Evolutionary conservation across 2,888 invertebrate species (phyloP).

Genomic region (Zygaena filipendulae): DNA sequence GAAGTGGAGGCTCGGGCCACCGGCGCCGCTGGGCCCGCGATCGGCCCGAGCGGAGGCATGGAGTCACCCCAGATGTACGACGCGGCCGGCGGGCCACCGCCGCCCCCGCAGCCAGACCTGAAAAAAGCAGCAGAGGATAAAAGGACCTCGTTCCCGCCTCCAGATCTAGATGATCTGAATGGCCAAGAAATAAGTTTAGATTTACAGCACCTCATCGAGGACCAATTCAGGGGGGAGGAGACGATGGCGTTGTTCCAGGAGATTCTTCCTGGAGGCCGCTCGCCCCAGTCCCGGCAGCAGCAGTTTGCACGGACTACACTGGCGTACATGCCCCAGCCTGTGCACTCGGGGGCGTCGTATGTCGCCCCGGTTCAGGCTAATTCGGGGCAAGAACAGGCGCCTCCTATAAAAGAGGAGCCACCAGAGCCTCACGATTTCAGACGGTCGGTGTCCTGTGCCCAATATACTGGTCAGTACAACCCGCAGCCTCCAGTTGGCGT

Average conservation of each 20-base stretch:
- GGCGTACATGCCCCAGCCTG: conserved; percentile 93
- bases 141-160: conserved; percentile 79
- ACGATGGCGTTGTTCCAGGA: conserved; percentile 83
- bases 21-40: conserved; percentile 55
- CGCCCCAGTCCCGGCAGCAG: conserved; percentile 43
- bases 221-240: conserved; percentile 86
- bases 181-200: conserved; percentile 94
- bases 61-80: conserved; percentile 92
- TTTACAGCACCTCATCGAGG: conserved; percentile 91
- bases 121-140: conserved; percentile 72
- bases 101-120: conserved; percentile 71
- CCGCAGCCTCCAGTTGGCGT: conserved; percentile 53
- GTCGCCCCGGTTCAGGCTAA: conserved; percentile 64
- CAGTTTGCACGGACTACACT: conserved; percentile 76
- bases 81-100: conserved; percentile 71
- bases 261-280: conserved; percentile 73
- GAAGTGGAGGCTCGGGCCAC: conserved; percentile 60
- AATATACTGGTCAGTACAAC: conserved; percentile 60
- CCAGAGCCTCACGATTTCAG: conserved; percentile 82
- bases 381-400: conserved; percentile 73
- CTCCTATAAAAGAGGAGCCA: conserved; percentile 89
- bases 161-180: conserved; percentile 89
- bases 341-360: conserved; percentile 80
- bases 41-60: conserved; percentile 71
- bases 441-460: conserved; percentile 72